These are phyloP conservation scores for Mus caroli DNA, from an alignment of 2,797 vertebrate genomes.

Conservation along the genomic window DNA sequence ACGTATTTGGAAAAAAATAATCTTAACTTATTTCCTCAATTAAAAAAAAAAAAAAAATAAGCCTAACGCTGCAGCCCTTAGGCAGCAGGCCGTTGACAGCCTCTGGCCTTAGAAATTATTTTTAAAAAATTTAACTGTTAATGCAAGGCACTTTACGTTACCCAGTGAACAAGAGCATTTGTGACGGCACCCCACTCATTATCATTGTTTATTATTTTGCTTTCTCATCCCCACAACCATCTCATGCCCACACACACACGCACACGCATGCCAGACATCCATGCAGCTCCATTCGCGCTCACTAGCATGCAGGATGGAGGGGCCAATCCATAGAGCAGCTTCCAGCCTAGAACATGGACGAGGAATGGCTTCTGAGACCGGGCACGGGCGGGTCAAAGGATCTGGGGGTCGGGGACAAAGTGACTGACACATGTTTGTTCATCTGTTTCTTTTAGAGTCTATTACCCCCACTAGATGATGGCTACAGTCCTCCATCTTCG, in stretches of 20 bases:
- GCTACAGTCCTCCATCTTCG: constrained; percentile 71
- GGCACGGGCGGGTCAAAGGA: constrained; percentile 74
- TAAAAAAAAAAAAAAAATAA: neutral
- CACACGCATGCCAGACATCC: constrained; percentile 65
- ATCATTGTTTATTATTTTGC: neutral
- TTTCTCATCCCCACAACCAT: constrained; percentile 42
- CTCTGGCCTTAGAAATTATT: constrained; percentile 20
- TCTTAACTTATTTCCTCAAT: neutral
- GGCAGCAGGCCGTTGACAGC: neutral
- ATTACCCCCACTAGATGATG: constrained; percentile 77
- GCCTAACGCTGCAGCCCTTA: neutral
- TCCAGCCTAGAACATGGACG: constrained; percentile 45
- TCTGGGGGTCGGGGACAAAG: constrained; percentile 39
- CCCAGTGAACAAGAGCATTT: neutral
- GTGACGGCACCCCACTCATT: constrained; percentile 25
- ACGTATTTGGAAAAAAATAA: neutral
- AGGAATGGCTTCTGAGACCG: constrained; percentile 36
- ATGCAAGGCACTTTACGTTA: neutral
- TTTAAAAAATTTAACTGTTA: neutral
- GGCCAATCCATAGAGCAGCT: neutral
- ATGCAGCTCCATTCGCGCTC: neutral
- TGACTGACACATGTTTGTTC: constrained; percentile 83
- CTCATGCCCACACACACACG: neutral
- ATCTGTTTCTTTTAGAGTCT: constrained; percentile 84
- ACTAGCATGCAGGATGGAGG: constrained; percentile 1